These are phyloP conservation scores for Anabacerthia variegaticeps DNA, from an alignment of 2,797 vertebrate species.

Conservation along the genomic window DNA sequence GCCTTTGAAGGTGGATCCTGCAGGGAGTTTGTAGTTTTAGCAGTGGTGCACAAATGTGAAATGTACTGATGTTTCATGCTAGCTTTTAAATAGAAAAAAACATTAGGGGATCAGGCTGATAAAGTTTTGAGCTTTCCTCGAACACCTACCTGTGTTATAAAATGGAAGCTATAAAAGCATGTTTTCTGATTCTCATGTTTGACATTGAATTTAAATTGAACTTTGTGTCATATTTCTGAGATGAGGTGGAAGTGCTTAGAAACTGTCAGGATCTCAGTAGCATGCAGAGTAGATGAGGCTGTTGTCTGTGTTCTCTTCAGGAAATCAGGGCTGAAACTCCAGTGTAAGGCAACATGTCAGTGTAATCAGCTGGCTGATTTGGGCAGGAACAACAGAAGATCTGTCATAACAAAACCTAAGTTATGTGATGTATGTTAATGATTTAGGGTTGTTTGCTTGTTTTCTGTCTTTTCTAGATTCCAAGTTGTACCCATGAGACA, in stretches of 20 bases:
- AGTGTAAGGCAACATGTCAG: background rate
- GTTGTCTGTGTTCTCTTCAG: background rate
- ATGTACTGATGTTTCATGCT: background rate
- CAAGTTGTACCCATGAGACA: background rate
- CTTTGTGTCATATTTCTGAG: background rate
- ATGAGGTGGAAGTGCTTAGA: background rate
- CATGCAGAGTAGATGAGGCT: background rate
- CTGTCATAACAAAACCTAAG: background rate
- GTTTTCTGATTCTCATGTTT: background rate
- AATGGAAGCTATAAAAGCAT: background rate
- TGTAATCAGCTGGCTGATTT: background rate
- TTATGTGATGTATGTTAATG: background rate
- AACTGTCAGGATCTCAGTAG: background rate
- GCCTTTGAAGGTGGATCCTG: background rate
- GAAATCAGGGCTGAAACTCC: background rate
- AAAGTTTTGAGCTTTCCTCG: background rate
- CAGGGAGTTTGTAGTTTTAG: background rate
- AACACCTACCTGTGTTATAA: too few species aligned
- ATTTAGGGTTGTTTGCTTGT: background rate
- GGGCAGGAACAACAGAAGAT: background rate
- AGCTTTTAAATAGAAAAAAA: background rate
- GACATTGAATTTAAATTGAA: background rate
- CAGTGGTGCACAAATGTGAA: accelerated
- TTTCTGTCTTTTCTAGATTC: background rate
- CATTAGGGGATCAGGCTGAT: accelerated